Conservation (phyloP, 1,140 invertebrate genomes). For the Drosophila miranda region DNA sequence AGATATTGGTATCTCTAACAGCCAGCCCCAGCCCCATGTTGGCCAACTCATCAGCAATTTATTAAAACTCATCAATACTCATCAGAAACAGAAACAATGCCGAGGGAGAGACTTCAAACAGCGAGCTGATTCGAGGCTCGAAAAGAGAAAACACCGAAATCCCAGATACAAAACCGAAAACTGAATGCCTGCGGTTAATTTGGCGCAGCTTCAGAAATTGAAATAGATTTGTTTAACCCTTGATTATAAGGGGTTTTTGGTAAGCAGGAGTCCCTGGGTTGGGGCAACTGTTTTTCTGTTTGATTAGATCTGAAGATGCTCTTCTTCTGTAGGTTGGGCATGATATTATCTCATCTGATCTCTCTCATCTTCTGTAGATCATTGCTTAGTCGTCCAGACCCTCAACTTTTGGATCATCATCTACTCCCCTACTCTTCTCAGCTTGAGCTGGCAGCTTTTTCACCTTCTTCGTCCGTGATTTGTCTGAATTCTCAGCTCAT, state of each 20-base stretch:
- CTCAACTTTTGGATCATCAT: too few species aligned
- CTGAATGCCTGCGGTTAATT: slow-evolving; percentile 76
- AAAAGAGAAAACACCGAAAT: slow-evolving; percentile 27
- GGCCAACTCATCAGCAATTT: slow-evolving; percentile 77
- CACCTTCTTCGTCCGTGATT: slow-evolving; percentile 63
- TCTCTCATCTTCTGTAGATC: background rate
- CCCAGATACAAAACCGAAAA: slow-evolving; percentile 11
- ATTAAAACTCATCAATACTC: slow-evolving; percentile 82
- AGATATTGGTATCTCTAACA: background rate
- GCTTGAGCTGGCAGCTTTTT: slow-evolving; percentile 50
- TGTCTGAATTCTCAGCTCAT: slow-evolving; percentile 71
- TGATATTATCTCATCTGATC: background rate
- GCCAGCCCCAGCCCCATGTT: background rate
- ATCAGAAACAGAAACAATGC: slow-evolving; percentile 54
- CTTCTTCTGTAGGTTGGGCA: background rate
- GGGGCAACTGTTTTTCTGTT: background rate
- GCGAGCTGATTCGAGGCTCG: slow-evolving; percentile 39
- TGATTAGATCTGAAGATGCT: too few species aligned
- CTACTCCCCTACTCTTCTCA: background rate
- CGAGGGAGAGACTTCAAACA: slow-evolving; percentile 32
- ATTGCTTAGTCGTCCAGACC: slow-evolving; percentile 3
- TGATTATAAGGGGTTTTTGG: slow-evolving; percentile 21
- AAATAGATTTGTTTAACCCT: slow-evolving; percentile 67
- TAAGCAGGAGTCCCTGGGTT: background rate
- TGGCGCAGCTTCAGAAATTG: slow-evolving; percentile 73